A percentile compares a stretch with the other conserved stretches of the same genome.
Evolutionary conservation across 2,113 vertebrate genomes (phyloP).

Genomic region (Petroica traversi): DNA sequence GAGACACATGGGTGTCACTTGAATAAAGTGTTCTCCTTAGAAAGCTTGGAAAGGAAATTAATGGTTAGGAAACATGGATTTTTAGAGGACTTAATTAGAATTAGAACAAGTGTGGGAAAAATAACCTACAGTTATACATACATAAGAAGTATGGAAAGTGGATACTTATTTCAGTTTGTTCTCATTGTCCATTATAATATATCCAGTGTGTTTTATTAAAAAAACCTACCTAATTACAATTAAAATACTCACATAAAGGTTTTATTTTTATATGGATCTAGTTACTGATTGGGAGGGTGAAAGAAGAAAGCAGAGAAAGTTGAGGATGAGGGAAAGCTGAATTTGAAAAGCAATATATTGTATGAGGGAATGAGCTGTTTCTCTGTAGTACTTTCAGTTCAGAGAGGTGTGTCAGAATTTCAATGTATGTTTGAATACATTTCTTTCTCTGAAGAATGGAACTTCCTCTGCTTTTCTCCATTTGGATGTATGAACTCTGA

Average conservation of each 20-base stretch:
- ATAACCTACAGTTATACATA: neutral
- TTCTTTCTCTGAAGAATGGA: neutral
- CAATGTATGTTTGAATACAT: rapidly evolving
- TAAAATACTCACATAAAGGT: neutral
- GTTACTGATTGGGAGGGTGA: neutral
- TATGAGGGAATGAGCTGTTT: neutral
- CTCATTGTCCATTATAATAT: neutral
- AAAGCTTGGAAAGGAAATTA: neutral
- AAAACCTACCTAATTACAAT: neutral
- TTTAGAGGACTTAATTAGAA: neutral
- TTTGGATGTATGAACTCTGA: neutral
- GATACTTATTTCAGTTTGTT: neutral
- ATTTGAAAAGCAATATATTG: rapidly evolving
- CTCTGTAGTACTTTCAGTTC: neutral
- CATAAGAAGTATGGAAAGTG: neutral
- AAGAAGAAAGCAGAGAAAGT: neutral
- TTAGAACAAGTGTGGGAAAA: neutral
- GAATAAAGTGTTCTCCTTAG: neutral
- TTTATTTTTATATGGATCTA: neutral
- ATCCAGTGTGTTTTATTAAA: neutral
- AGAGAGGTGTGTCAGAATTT: neutral
- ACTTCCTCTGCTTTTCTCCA: neutral
- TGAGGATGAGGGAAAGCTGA: neutral
- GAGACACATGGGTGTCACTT: neutral
- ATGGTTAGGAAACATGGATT: neutral